Conservation (phyloP, 2,888 invertebrate genomes). For the Apamea crenata region DNA sequence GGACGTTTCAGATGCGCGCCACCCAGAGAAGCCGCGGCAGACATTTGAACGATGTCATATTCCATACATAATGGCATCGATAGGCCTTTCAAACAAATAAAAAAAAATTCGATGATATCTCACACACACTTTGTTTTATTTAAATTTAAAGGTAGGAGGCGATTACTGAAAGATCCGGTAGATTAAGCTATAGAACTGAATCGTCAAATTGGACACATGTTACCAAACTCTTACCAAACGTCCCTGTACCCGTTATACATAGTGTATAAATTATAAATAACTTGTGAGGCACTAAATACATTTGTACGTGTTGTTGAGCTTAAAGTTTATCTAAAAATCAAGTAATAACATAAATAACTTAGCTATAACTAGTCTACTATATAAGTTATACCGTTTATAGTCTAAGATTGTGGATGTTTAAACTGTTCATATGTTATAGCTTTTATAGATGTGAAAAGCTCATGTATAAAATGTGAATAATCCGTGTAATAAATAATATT, state of each 20-base stretch:
- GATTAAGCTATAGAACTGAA: neutral
- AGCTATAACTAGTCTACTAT: slow-evolving; percentile 41
- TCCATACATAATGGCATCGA: too few species aligned
- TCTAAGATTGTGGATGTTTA: slow-evolving; percentile 41
- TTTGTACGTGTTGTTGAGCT: slow-evolving; percentile 71
- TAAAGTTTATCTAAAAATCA: slow-evolving; percentile 64
- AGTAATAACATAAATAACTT: slow-evolving; percentile 60
- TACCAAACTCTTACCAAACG: slow-evolving; percentile 42
- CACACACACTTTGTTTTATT: too few species aligned
- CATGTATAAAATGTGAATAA: slow-evolving; percentile 29
- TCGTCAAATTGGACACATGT: slow-evolving; percentile 30
- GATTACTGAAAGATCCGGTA: too few species aligned
- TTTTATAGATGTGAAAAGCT: slow-evolving; percentile 49
- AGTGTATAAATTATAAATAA: slow-evolving; percentile 46
- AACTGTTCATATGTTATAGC: slow-evolving; percentile 32
- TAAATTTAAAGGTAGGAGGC: too few species aligned
- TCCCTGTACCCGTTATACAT: slow-evolving; percentile 58
- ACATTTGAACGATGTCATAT: too few species aligned
- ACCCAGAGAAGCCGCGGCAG: too few species aligned
- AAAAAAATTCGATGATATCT: too few species aligned
- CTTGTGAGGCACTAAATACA: slow-evolving; percentile 71
- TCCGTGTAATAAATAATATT: slow-evolving; percentile 18
- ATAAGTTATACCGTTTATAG: slow-evolving; percentile 52
- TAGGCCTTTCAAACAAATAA: too few species aligned
- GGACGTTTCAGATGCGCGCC: too few species aligned